A percentile compares a stretch with the other conserved stretches of the same genome.
Conservation (phyloP, 2,888 invertebrate species). For the Nomada flava region DNA sequence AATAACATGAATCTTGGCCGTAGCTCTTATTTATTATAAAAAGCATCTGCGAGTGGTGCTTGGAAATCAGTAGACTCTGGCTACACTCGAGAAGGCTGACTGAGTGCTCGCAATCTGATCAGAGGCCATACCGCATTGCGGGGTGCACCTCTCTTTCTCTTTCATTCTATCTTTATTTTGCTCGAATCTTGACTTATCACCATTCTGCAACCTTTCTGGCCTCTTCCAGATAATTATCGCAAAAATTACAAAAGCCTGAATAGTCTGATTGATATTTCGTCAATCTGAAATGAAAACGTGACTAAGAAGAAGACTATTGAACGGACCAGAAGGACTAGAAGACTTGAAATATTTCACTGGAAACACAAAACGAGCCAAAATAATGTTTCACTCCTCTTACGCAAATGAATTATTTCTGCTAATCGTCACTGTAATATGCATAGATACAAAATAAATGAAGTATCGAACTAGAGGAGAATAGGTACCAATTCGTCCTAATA, state of each 20-base stretch:
- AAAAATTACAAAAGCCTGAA: conserved; percentile 38
- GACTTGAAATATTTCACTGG: background rate
- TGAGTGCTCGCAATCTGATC: conserved; percentile 70
- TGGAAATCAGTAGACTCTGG: conserved; percentile 49
- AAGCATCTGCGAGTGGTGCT: conserved; percentile 36
- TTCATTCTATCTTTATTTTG: background rate
- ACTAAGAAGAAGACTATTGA: conserved; percentile 22
- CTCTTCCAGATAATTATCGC: conserved; percentile 60
- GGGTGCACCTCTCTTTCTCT: conserved; percentile 48
- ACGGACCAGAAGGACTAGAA: background rate
- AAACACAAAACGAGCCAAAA: too few relatives aligned
- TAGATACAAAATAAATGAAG: too few relatives aligned
- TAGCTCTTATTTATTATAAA: background rate
- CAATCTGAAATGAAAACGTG: conserved; percentile 30
- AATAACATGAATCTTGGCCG: background rate
- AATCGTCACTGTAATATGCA: too few relatives aligned
- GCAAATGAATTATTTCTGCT: too few relatives aligned
- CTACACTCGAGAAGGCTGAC: conserved; percentile 62
- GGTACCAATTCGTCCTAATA: too few relatives aligned
- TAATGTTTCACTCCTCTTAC: too few relatives aligned
- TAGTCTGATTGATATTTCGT: conserved; percentile 46
- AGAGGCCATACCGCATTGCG: conserved; percentile 71
- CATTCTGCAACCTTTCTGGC: background rate
- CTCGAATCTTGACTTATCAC: conserved; percentile 37
- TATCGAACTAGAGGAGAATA: too few relatives aligned